Base-by-base conservation (phyloP, 92 coral and sea anemone genomes). In the Palythoa caribaeorum region DNA sequence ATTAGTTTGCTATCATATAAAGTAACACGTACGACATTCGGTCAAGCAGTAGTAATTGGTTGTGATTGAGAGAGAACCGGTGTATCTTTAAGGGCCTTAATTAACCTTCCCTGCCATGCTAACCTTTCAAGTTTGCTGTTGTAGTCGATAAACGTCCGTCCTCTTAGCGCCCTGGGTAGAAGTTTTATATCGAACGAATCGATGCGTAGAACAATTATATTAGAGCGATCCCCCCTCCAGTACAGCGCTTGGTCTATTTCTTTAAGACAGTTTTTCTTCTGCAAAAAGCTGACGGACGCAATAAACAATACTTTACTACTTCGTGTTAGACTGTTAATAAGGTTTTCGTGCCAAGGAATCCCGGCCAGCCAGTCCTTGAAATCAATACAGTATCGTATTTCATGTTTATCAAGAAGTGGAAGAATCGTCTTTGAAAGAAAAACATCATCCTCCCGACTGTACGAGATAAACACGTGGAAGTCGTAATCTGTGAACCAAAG, bases 211-310 rank as follows among this genome's bases (percentile, higher is more conserved):
- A 63, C 28, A 6, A 63, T 63, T 35, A 63, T n/a, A 9, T 63
- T n/a, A 4, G 70, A 63, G 37, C 70, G 20, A 5, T 63, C 70
- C 6, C 70, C 70, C n/a, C 70, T 63, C 70, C 70, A 63, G 20
- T 63, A 63, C 35, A 63, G 1, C 28, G 70, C 70, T 17, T 63
- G 70, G 5, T 63, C 70, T 20, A 63, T 63, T 63, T 63, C 70
- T 63, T 63, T 63, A 8, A 63, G 70, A n/a, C 70, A 63, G 20
- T 62, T 62, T 62, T 62, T 62, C 69, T 62, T 62, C 36, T 62
- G 9, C 69, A 62, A 16, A 62, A 62, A 62, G 17, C 69, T 62
- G 21, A 21, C 17, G 19, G 69, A 62, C 8, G 69, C 69, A 62
- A 62, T 17, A 17, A 62, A 62, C 69, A 62, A 17, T 16, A 62